These are phyloP conservation scores for Atherinosoma microstoma DNA, from an alignment of 2,797 vertebrate species.

Conservation along the genomic window DNA sequence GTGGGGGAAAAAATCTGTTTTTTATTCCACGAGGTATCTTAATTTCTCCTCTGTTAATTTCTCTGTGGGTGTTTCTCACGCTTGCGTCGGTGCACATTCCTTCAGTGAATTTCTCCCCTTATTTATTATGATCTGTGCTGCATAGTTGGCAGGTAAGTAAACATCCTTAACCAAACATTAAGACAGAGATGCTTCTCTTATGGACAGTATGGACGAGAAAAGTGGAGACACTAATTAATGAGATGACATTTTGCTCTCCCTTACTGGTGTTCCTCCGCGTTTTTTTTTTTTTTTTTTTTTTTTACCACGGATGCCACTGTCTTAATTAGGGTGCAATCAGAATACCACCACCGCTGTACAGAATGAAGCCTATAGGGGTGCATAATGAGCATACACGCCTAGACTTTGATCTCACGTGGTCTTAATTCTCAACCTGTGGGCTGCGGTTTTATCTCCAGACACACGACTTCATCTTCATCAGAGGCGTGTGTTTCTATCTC, in stretches of 20 bases:
- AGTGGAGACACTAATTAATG: constrained; percentile 2
- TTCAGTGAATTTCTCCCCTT: constrained; percentile 20
- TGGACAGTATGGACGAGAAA: not conserved
- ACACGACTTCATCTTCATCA: constrained; percentile 47
- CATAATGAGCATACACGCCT: constrained; percentile 57
- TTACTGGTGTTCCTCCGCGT: constrained; percentile 28
- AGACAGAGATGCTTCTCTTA: constrained; percentile 15
- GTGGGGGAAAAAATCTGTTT: constrained; percentile 32
- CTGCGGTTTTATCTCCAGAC: constrained; percentile 49
- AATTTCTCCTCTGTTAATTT: constrained; percentile 3
- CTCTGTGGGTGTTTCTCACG: constrained; percentile 28
- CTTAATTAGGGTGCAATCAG: constrained; percentile 59
- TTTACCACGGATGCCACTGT: constrained; percentile 45
- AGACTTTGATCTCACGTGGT: constrained; percentile 63
- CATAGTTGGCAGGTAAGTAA: constrained; percentile 40
- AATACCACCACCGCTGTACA: constrained; percentile 38
- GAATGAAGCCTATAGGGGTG: constrained; percentile 51
- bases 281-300: too few relatives aligned
- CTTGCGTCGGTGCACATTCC: constrained; percentile 42
- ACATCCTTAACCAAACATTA: constrained; percentile 16
- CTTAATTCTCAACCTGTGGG: constrained; percentile 53
- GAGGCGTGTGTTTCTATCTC: constrained; percentile 11
- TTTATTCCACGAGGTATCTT: constrained; percentile 55
- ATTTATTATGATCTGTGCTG: constrained; percentile 15
- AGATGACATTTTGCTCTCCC: constrained; percentile 13